A percentile compares a stretch with the other conserved stretches of the same genome.
Conservation (phyloP, 2,888 invertebrate species). For the Andrena marginata region DNA sequence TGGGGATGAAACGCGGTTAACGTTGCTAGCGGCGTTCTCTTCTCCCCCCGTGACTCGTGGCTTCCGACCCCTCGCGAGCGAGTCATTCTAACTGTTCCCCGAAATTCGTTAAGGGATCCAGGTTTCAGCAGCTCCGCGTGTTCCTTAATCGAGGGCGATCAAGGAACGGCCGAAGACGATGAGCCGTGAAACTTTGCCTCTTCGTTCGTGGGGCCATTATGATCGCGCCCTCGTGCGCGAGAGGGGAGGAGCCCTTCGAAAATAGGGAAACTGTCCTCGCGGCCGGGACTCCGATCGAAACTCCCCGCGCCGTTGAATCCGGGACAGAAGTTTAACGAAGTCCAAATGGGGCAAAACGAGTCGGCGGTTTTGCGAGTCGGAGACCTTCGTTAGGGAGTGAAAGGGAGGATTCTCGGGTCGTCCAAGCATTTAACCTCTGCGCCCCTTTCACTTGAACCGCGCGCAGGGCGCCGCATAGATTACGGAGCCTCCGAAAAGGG, state of each 20-base stretch:
- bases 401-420: constrained; percentile 45
- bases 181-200: constrained; percentile 23
- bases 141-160: too few relatives aligned
- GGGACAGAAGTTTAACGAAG: constrained; percentile 56
- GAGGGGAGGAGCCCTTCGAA: constrained; percentile 16
- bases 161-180: background rate
- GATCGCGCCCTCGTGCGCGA: constrained; percentile 10
- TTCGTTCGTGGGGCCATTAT: constrained; percentile 35
- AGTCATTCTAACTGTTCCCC: background rate
- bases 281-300: constrained; percentile 29
- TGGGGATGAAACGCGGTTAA: background rate
- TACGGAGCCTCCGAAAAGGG: too few relatives aligned
- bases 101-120: constrained; percentile 1
- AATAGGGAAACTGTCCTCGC: constrained; percentile 45
- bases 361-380: constrained; percentile 50
- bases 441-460: background rate
- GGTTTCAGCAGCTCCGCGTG: background rate
- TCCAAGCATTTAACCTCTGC: constrained; percentile 42
- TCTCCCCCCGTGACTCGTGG: background rate
- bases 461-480: background rate
- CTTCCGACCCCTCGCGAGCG: background rate
- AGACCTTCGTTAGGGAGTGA: constrained; percentile 54
- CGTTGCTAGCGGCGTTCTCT: background rate
- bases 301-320: constrained; percentile 8
- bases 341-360: constrained; percentile 54